These are phyloP conservation scores for Acomys russatus DNA, from an alignment of 2,797 vertebrate species.

Conservation along the genomic window DNA sequence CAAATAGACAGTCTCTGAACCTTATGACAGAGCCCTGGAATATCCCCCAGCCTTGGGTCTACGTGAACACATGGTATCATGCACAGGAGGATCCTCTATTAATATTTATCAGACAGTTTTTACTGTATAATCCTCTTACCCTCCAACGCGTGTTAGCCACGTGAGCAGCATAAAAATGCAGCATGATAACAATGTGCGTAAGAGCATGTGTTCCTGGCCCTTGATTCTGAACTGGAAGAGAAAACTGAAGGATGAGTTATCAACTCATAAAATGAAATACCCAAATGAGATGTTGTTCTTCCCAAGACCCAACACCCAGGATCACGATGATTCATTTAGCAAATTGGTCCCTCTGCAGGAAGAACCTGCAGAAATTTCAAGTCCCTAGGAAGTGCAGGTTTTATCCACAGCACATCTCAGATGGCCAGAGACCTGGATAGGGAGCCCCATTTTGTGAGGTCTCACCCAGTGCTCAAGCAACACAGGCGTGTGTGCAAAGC, in stretches of 20 bases:
- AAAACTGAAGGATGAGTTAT: slow-evolving; percentile 75
- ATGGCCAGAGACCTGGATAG: background rate
- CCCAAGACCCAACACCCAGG: background rate
- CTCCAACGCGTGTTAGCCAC: background rate
- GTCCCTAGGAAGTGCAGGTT: background rate
- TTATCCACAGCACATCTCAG: background rate
- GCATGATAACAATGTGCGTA: slow-evolving; percentile 59
- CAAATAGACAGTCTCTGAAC: slow-evolving; percentile 57
- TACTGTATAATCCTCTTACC: slow-evolving; percentile 75
- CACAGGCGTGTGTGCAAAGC: background rate
- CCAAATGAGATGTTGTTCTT: slow-evolving; percentile 73
- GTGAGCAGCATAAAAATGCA: background rate
- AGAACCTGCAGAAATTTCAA: background rate
- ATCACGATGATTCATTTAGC: slow-evolving; percentile 28
- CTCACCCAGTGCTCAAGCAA: background rate
- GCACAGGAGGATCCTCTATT: slow-evolving; percentile 19
- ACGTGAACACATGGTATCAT: background rate
- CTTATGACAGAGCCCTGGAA: background rate
- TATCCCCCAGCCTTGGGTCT: background rate
- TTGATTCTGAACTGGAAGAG: slow-evolving; percentile 63
- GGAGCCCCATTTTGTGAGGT: background rate
- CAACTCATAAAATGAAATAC: slow-evolving; percentile 75
- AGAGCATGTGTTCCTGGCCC: slow-evolving; percentile 56
- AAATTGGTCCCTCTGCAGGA: background rate
- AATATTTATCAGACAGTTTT: slow-evolving; percentile 64